Evolutionary conservation across 2,797 vertebrate species (phyloP).

Genomic region (Scyliorhinus canicula): DNA sequence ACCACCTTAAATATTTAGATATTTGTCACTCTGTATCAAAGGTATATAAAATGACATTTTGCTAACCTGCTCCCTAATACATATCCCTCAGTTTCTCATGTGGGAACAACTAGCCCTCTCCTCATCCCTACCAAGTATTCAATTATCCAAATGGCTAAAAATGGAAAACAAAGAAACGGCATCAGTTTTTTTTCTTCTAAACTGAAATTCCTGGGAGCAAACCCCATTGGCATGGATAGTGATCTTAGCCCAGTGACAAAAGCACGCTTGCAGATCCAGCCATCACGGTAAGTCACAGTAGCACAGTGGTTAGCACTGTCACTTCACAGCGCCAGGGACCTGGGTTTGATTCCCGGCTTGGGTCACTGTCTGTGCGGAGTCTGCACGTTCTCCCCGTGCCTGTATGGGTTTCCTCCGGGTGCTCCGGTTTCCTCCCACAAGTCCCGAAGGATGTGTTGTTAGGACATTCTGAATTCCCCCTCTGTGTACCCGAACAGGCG

Average conservation of each 20-base stretch:
- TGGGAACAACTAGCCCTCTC: not conserved
- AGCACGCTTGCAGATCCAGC: not conserved
- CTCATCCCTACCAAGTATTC: not conserved
- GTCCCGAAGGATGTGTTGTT: too few relatives aligned
- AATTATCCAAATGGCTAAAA: not conserved
- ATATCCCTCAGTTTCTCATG: not conserved
- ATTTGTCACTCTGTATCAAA: not conserved
- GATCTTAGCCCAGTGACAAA: not conserved
- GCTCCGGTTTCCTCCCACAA: too few relatives aligned
- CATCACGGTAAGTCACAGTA: too few relatives aligned
- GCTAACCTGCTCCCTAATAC: not conserved
- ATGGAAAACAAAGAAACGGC: not conserved
- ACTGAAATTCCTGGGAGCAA: not conserved
- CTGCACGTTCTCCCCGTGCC: too few relatives aligned
- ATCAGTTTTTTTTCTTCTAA: not conserved
- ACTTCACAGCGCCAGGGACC: too few relatives aligned
- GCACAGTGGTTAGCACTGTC: too few relatives aligned
- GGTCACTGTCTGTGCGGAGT: too few relatives aligned
- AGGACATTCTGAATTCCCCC: too few relatives aligned
- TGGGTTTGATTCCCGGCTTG: too few relatives aligned
- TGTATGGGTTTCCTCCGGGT: too few relatives aligned
- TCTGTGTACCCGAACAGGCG: too few relatives aligned
- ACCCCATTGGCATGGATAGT: not conserved
- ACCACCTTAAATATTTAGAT: not conserved
- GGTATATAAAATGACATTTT: not conserved